These are phyloP conservation scores for Caerostris extrusa DNA, from an alignment of 1,140 invertebrate genomes.

Conservation along the genomic window DNA sequence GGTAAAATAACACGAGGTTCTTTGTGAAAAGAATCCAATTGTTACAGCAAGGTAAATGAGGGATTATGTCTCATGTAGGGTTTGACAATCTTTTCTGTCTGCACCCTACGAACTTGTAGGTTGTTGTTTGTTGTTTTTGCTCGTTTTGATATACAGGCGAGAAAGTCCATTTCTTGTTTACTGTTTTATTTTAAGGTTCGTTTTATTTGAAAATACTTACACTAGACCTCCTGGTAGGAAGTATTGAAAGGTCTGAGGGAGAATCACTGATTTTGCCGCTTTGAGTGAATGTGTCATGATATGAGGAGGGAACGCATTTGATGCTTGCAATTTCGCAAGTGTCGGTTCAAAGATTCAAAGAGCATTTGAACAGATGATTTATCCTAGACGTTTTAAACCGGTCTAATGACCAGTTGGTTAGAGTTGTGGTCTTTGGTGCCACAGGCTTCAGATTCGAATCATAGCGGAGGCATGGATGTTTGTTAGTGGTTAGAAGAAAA, in stretches of 20 bases:
- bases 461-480: too few relatives aligned
- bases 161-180: not conserved
- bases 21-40: not conserved
- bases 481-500: too few relatives aligned
- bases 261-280: not conserved
- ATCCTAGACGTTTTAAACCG: too few relatives aligned
- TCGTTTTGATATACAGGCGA: not conserved
- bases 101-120: slow-evolving; percentile 17
- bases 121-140: not conserved
- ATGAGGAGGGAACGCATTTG: too few relatives aligned
- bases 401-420: too few relatives aligned
- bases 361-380: too few relatives aligned
- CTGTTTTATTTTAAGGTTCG: not conserved
- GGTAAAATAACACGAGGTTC: not conserved
- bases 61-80: not conserved
- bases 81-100: not conserved
- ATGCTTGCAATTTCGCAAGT: too few relatives aligned
- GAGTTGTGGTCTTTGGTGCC: too few relatives aligned
- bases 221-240: not conserved
- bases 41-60: not conserved
- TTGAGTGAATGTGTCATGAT: too few relatives aligned
- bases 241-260: not conserved
- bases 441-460: too few relatives aligned
- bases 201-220: not conserved
- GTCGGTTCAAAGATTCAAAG: too few relatives aligned